Base-by-base conservation (phyloP, 2,888 invertebrate genomes). In the Ennomos quercinarius region DNA sequence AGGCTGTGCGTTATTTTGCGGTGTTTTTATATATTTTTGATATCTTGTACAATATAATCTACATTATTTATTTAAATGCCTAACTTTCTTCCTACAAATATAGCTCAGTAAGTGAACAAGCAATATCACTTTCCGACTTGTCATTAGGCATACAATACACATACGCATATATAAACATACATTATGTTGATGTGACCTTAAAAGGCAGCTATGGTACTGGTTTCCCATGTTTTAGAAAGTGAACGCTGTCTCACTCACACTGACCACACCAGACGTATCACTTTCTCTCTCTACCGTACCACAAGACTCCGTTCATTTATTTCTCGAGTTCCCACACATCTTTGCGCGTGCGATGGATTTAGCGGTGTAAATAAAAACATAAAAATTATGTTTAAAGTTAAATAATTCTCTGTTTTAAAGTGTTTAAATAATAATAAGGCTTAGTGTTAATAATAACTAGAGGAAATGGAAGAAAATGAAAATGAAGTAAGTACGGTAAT, bases 161-260 rank as follows among this genome's bases (percentile, higher is more conserved):
- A 43, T 8, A 10, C 12, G 10, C 17, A 36, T 51, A 49, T n/a
- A n/a, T n/a, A n/a, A n/a, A n/a, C 46, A 54, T 53, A 57, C 49
- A 65, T 51, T 71, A 74, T 73, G 70, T 66, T 79, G 87, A 89
- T 90, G 85, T 90, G 91, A 91, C 91, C 91, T 87, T 89, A 89
- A 86, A 87, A 84, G 80, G 76, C 72, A 59, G 61, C 71, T 66
- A 70, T 70, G 63, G 72, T 70, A 77, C 74, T 64, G 67, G 77
- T 74, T 79, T 70, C 71, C 70, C 73, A 75, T 75, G 75, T 80
- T 86, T 90, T 91, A 91, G 91, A 91, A 91, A 91, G 91, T 89
- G 57, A 46, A 56, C 11, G 17, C 66, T 58, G 53, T 81, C 87
- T 77, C 80, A 39, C 54, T 85, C 78, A 10, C 71, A 60, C 78